Percentiles rank a stretch among this genome's conserved stretches.
Evolutionary conservation across 2,888 invertebrate genomes (phyloP).

Genomic region (Abscondita cerata): DNA sequence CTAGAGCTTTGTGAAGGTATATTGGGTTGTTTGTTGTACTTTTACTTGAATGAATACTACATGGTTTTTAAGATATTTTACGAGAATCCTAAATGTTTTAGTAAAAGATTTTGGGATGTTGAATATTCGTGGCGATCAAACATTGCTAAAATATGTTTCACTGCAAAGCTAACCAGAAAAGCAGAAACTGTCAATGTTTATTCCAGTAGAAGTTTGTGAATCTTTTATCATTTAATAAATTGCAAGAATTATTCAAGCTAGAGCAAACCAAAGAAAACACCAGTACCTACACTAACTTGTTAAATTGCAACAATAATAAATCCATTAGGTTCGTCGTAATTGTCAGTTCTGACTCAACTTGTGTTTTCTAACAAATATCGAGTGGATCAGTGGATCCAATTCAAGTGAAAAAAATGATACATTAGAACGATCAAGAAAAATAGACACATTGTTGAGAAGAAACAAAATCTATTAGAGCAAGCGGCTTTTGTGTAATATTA

Average conservation of each 20-base stretch:
- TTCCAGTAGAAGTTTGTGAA: constrained; percentile 57
- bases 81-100: constrained; percentile 41
- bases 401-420: constrained; percentile 43
- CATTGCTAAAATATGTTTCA: constrained; percentile 57
- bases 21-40: too few relatives aligned
- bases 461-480: constrained; percentile 47
- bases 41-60: too few relatives aligned
- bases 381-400: constrained; percentile 49
- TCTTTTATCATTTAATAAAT: constrained; percentile 54
- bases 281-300: constrained; percentile 13
- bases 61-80: too few relatives aligned
- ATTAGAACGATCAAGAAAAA: constrained; percentile 45
- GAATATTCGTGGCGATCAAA: constrained; percentile 56
- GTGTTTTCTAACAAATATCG: constrained; percentile 59
- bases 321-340: constrained; percentile 52
- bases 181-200: constrained; percentile 53
- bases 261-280: constrained; percentile 10
- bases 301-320: neutral
- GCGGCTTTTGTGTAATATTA: constrained; percentile 48
- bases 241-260: constrained; percentile 47
- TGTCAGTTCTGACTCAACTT: constrained; percentile 58
- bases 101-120: constrained; percentile 60
- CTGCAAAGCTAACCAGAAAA: constrained; percentile 54
- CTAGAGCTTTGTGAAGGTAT: constrained; percentile 65
- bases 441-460: constrained; percentile 48